phyloP scores from a whole-genome alignment of 2,113 vertebrate species.

The Verasper variegatus region DNA sequence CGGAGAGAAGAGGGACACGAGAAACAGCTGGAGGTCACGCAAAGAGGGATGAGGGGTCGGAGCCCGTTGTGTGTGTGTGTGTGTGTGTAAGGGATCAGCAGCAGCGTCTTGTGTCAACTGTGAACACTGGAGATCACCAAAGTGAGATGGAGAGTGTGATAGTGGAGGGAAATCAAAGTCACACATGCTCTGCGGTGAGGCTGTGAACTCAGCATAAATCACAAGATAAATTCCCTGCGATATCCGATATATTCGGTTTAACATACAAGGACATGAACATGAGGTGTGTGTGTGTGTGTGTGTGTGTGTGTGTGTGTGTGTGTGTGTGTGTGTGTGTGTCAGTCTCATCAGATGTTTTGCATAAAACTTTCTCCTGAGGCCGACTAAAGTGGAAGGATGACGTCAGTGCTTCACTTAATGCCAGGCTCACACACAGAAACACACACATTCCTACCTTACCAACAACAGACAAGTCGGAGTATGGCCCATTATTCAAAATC shows the following conservation, averaged over 20 bases:
- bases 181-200: slow-evolving; percentile 26
- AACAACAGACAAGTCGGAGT: too few species aligned
- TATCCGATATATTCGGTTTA: not conserved
- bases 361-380: slow-evolving; percentile 50
- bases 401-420: slow-evolving; percentile 63
- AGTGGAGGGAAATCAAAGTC: slow-evolving; percentile 37
- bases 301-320: slow-evolving; percentile 12
- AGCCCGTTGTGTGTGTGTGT: not conserved
- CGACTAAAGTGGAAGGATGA: slow-evolving; percentile 65
- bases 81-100: slow-evolving; percentile 14
- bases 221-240: too few species aligned
- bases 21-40: slow-evolving; percentile 42
- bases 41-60: slow-evolving; percentile 11
- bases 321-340: slow-evolving; percentile 19
- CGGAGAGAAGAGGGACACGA: slow-evolving; percentile 40
- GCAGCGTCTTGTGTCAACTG: slow-evolving; percentile 18
- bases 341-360: slow-evolving; percentile 62
- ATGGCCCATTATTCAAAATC: not conserved
- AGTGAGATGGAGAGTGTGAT: slow-evolving; percentile 24
- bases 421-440: slow-evolving; percentile 14
- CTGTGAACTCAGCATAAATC: slow-evolving; percentile 34
- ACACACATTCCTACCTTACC: not conserved
- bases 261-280: not conserved
- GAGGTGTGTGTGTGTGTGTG: not conserved
- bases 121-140: not conserved